Percentiles rank a stretch among this genome's conserved stretches.
These are phyloP conservation scores for Dendropsophus ebraccatus DNA, from an alignment of 2,113 vertebrate genomes.

Conservation along the genomic window DNA sequence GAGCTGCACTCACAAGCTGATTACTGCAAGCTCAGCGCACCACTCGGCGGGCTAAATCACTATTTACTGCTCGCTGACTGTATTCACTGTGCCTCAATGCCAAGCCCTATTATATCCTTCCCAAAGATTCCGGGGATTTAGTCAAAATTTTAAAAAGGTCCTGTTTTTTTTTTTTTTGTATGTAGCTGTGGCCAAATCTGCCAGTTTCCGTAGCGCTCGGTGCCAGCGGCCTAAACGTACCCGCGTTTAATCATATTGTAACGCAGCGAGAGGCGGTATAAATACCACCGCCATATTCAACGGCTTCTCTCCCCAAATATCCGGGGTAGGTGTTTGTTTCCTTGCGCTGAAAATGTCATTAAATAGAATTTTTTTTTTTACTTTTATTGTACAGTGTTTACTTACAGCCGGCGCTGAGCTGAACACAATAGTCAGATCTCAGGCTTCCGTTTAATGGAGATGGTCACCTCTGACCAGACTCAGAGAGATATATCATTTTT, in stretches of 20 bases:
- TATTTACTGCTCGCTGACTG: constrained; percentile 51
- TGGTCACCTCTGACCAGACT: too few relatives aligned
- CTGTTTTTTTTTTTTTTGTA: not conserved
- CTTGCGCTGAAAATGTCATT: not conserved
- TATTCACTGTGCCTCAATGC: constrained; percentile 37
- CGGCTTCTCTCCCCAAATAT: not conserved
- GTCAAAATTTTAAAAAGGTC: constrained; percentile 29
- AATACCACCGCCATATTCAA: not conserved
- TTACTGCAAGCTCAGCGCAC: constrained; percentile 46
- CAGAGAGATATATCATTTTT: too few relatives aligned
- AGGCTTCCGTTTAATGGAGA: not conserved
- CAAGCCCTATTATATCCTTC: constrained; percentile 27
- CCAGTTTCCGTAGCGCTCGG: not conserved
- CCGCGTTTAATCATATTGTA: constrained; percentile 26
- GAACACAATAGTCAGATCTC: not conserved
- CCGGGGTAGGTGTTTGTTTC: not conserved
- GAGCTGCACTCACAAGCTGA: constrained; percentile 47
- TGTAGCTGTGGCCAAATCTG: constrained; percentile 27
- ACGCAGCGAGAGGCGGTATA: not conserved
- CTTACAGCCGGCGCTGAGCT: not conserved
- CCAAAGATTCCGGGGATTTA: constrained; percentile 31
- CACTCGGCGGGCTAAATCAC: constrained; percentile 51
- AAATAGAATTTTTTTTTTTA: not conserved
- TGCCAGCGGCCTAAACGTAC: constrained; percentile 21
- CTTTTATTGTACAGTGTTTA: not conserved